Evolutionary conservation across 2,797 vertebrate species (phyloP), one percentile per base, ranked within the genome.

Genomic region (Rachycentron canadum): DNA sequence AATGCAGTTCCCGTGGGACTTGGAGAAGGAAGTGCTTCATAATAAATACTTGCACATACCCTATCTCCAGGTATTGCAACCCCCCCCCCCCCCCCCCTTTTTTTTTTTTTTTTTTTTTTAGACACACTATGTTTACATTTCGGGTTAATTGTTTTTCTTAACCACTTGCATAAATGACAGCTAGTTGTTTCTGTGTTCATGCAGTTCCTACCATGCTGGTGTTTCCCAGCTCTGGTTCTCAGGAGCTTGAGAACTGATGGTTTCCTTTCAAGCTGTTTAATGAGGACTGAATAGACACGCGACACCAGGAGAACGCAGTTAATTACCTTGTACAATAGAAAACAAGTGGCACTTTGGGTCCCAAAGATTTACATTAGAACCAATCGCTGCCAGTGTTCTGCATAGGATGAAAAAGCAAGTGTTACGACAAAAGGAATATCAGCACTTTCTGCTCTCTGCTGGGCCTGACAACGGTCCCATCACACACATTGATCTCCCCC

Each of bases 321-420:
- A 81, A 89, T 90, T 76, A 85, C 63, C 53, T 59, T 34, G 49
- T 64, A 75, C 74, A 85, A 88, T 73, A 56, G 73, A 70, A 82
- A 85, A 86, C 76, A 74, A 74, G 75, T 57, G 66, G 47, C 75
- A 65, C 74, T 79, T 61, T 59, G 69, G 69, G 69, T 61, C 66
- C 76, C 56, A 43, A 36, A 58, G 81, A 85, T 71, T 40, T 68
- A 61, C 53, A 61, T 9, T 63, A 65, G 16, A 87, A 28, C 32
- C 76, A 56, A 70, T 62, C 25, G 6, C 65, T 66, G 70, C n/a
- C 69, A 55, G 52, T 36, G 61, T 52, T 79, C 50, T 75, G 69
- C 79, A 82, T 76, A 36, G 61, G 68, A 71, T 74, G 62, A 76
- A 84, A 73, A 55, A 79, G 8, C 0, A 49, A 73, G 30, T 14